These are phyloP conservation scores for Drosophila pachea DNA, from an alignment of 1,140 invertebrate genomes.

Conservation along the genomic window DNA sequence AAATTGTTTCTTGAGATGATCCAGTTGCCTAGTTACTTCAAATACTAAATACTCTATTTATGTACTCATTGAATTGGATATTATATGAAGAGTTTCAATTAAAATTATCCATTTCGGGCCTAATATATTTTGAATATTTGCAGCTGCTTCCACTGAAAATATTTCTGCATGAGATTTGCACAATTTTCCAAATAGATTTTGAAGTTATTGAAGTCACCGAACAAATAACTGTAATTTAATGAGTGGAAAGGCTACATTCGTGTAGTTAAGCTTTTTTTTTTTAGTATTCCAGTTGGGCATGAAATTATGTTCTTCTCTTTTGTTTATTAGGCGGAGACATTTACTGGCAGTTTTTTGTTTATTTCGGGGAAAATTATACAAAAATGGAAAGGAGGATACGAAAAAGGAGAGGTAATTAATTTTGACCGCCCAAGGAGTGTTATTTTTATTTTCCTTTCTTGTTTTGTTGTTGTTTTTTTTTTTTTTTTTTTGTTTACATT, in stretches of 20 bases:
- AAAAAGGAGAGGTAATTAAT: constrained; percentile 19
- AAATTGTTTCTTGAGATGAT: constrained; percentile 16
- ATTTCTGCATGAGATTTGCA: too few species aligned
- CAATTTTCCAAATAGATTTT: neutral
- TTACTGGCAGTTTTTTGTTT: constrained; percentile 73
- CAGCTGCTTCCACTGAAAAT: constrained; percentile 10
- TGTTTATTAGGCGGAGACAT: constrained; percentile 67
- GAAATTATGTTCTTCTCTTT: constrained; percentile 19
- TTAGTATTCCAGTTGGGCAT: constrained; percentile 27
- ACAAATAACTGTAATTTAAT: neutral
- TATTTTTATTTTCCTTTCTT: constrained; percentile 1
- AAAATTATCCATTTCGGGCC: constrained; percentile 30
- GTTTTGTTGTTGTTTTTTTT: constrained; percentile 6
- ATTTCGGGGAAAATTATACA: constrained; percentile 27
- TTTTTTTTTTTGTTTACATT: constrained; percentile 6
- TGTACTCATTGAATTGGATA: constrained; percentile 42
- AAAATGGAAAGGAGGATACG: constrained; percentile 23
- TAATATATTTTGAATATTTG: constrained; percentile 21
- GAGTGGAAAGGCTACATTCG: constrained; percentile 1
- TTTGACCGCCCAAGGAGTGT: constrained; percentile 51
- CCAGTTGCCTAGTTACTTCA: constrained; percentile 49
- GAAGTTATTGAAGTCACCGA: neutral
- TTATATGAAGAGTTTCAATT: constrained; percentile 34
- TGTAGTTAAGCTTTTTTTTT: constrained; percentile 6
- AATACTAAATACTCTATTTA: constrained; percentile 51